phyloP scores from a whole-genome alignment of 2,888 invertebrate genomes.

The Tachina fera region DNA sequence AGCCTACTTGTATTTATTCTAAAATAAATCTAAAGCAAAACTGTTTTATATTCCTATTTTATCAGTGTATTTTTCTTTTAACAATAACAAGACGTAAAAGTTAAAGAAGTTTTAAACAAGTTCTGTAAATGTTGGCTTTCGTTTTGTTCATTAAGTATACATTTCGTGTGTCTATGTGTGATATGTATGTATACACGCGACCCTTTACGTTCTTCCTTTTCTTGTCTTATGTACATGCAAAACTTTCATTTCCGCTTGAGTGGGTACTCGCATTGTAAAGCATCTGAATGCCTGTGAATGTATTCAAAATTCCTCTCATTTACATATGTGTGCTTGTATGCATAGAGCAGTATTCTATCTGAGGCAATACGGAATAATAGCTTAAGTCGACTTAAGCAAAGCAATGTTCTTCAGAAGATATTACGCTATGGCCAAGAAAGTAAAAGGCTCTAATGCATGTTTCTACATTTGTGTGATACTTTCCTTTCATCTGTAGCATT shows the following conservation, averaged over 20 bases:
- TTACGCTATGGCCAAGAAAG: neutral
- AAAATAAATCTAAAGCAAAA: neutral
- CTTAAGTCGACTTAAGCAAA: too few species aligned
- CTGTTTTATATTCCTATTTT: neutral
- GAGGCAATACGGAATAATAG: neutral
- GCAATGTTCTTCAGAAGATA: neutral
- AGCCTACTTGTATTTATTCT: too few species aligned
- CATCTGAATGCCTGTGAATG: constrained; percentile 27
- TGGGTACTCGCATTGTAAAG: constrained; percentile 47
- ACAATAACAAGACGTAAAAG: constrained; percentile 1
- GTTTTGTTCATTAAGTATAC: constrained; percentile 11
- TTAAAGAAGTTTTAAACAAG: neutral
- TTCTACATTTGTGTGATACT: too few species aligned
- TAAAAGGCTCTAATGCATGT: too few species aligned
- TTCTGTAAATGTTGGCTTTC: constrained; percentile 5
- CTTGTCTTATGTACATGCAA: constrained; percentile 31
- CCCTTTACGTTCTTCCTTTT: constrained; percentile 33
- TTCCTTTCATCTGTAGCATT: too few species aligned
- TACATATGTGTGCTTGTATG: neutral
- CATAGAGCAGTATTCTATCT: neutral
- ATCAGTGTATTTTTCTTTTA: neutral
- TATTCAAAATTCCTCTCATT: neutral
- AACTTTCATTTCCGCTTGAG: constrained; percentile 61
- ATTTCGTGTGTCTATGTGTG: neutral
- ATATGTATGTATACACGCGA: constrained; percentile 39